Evolutionary conservation across 2,888 invertebrate species (phyloP), one percentile per base, ranked within the genome.

Genomic region (Archips xylosteana): DNA sequence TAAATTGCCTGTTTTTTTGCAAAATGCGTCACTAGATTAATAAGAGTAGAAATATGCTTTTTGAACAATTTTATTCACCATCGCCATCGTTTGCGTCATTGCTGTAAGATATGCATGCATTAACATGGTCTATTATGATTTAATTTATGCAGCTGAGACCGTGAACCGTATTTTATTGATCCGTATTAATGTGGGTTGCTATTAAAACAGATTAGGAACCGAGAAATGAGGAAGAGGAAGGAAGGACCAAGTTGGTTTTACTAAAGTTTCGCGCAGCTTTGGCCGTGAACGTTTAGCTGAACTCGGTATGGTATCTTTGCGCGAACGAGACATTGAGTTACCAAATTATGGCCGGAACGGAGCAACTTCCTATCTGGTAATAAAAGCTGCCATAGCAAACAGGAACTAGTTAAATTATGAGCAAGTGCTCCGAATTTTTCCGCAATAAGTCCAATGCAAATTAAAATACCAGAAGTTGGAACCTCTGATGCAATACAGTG

Each of bases 211-310:
- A 47, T 60, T 60, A 45, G 67, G 45, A 15, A 42, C 8, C 36
- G 10, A 49, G 23, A 59, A 15, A 59, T 64, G 15, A 73, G 68
- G 68, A 73, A 64, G 51, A 68, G 73, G 63, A 73, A 69, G 68
- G 49, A 73, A 39, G 34, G 47, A 63, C 67, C 49, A 73, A 60
- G 6, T 10, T 45, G 61, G 32, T 12, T 57, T 45, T 61, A 54
- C 45, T 47, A 71, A 51, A 71, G 15, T 62, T 64, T 62, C 32
- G 51, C 47, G 6, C 32, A 32, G 45, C 66, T 54, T 62, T 71
- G 61, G 9, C 71, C 71, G 71, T 71, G 71, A 67, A 42, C 61
- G 15, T 8, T 65, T 66, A 39, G 42, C 71, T 71, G 42, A 9
- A 60, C 15, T 23, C 2, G 60, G 34, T 32, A n/a, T 57, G 32